Base-by-base conservation (phyloP, 2,797 vertebrate genomes). In the Chelidonichthys spinosus region DNA sequence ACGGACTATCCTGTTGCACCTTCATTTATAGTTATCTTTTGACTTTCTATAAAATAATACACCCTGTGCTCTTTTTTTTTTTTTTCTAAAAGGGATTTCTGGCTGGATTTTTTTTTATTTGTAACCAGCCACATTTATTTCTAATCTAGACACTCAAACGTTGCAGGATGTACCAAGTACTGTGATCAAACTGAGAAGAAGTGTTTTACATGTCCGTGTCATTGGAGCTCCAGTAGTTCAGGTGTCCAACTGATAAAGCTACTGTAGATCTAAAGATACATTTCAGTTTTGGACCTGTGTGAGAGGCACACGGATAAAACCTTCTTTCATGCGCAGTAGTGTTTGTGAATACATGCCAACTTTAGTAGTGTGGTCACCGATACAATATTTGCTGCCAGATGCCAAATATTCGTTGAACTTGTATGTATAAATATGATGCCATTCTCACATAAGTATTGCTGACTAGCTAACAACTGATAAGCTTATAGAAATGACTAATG, bases 331-430 rank as follows among this genome's bases (percentile, higher is more conserved):
- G 78, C 83, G 43, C 72, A 74, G 71, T 63, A 81, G 83, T 87
- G 80, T 85, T 84, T 90, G 76, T 90, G 86, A 90, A 85, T 80
- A 77, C 69, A 77, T 87, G 82, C 70, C 87, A 83, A 84, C 78
- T 63, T 73, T 59, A 83, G 69, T 82, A 69, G 66, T 86, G 65
- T 74, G 69, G 62, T 77, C 83, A 82, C 70, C 39, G 85, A 69
- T 79, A 74, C 53, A 55, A 81, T 85, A 85, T 84, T 86, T 85
- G 64, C 78, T 81, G 78, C 81, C 69, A 81, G 81, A 85, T 85
- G 90, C 87, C 86, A 90, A 91, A 87, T 90, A 79, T 90, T 83
- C 79, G 81, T 90, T 84, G 18, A 86, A 83, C 56, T 77, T 88
- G 73, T 90, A 72, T 85, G 81, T 90, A 89, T 84, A 85, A 84